Evolutionary conservation across 2,113 vertebrate genomes (phyloP).

Genomic region (Barbus barbus): DNA sequence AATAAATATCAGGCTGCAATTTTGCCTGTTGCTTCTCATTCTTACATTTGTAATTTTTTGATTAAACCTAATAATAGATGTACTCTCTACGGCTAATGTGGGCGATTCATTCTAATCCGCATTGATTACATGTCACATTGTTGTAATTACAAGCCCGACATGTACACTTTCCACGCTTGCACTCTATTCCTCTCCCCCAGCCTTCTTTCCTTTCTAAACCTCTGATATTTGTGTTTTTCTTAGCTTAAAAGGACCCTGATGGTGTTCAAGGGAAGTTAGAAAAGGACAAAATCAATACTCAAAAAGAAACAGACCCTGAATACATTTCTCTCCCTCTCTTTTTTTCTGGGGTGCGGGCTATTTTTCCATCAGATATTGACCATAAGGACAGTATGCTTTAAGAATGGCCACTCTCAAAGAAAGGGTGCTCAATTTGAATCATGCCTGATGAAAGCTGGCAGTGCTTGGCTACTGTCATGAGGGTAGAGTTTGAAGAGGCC

Average conservation of each 20-base stretch:
- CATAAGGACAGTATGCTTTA: constrained; percentile 8
- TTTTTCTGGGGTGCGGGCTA: background rate
- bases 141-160: constrained; percentile 19
- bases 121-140: constrained; percentile 37
- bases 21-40: constrained; percentile 12
- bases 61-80: constrained; percentile 34
- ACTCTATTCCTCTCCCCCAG: background rate
- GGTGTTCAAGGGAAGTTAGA: constrained; percentile 36
- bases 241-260: constrained; percentile 23
- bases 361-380: constrained; percentile 40
- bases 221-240: constrained; percentile 43
- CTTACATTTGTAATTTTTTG: constrained; percentile 41
- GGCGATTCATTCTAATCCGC: constrained; percentile 37
- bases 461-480: background rate
- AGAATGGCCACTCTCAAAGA: constrained; percentile 2
- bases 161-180: background rate
- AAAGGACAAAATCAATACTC: constrained; percentile 43
- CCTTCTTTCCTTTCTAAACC: background rate
- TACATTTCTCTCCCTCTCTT: background rate
- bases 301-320: constrained; percentile 7
- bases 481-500: background rate
- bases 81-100: constrained; percentile 4
- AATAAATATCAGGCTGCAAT: constrained; percentile 37
- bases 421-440: constrained; percentile 35
- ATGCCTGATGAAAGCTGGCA: constrained; percentile 34